Percentiles rank a stretch among this genome's conserved stretches.
Evolutionary conservation across 2,113 vertebrate genomes (phyloP).

Genomic region (Zosterops hypoxanthus): DNA sequence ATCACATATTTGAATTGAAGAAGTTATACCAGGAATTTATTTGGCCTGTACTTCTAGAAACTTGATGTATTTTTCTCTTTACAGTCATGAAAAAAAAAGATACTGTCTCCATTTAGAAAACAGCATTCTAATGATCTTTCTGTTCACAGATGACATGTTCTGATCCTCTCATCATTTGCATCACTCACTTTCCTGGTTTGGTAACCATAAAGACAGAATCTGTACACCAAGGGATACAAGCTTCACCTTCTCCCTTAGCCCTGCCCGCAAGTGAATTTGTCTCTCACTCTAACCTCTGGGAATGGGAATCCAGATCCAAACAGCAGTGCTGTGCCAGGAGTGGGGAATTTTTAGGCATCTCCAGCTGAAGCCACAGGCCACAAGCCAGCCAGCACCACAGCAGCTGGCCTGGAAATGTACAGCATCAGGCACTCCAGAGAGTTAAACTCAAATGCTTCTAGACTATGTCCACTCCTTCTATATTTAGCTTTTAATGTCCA

Average conservation of each 20-base stretch:
- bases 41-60: neutral
- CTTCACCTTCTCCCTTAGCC: neutral
- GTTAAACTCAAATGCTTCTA: neutral
- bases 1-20: neutral
- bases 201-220: neutral
- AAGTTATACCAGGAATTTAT: neutral
- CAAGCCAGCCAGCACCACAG: neutral
- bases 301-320: neutral
- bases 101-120: neutral
- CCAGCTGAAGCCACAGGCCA: neutral
- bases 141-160: neutral
- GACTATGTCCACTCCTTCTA: neutral
- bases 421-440: neutral
- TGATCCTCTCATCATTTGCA: neutral
- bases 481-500: neutral
- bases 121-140: neutral
- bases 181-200: neutral
- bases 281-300: neutral
- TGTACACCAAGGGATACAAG: neutral
- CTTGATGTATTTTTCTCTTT: neutral
- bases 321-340: neutral
- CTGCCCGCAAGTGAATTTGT: neutral
- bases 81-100: neutral
- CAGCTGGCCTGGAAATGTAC: neutral
- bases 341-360: neutral